Percentiles rank a stretch among this genome's conserved stretches.
Conservation (phyloP, 2,888 invertebrate species). For the Magallana nippona region DNA sequence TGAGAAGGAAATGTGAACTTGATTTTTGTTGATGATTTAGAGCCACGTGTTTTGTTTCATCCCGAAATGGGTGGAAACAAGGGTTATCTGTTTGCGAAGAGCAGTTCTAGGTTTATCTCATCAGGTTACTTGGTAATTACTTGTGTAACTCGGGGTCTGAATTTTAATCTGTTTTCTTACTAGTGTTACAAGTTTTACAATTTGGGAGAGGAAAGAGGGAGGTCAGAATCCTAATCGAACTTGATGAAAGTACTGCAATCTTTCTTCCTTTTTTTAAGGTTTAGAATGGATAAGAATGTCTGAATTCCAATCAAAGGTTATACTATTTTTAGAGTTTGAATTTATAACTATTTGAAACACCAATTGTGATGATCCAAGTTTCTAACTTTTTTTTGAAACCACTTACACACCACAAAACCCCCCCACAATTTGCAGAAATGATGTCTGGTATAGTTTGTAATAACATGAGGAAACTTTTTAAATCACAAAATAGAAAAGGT, state of each 20-base stretch:
- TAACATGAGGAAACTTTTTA: no score
- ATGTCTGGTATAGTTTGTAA: no score
- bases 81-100: slow-evolving; percentile 11
- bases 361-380: no score
- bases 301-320: no score
- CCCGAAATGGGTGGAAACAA: slow-evolving; percentile 1
- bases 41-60: slow-evolving; percentile 30
- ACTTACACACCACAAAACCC: no score
- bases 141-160: slow-evolving; percentile 8
- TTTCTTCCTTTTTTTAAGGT: background rate
- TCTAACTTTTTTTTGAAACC: no score
- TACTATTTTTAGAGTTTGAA: no score
- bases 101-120: slow-evolving; percentile 3
- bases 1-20: slow-evolving; percentile 33
- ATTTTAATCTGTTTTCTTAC: background rate
- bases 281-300: background rate
- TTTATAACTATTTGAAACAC: no score
- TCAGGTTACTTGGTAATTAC: slow-evolving; percentile 12
- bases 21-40: slow-evolving; percentile 33
- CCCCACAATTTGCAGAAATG: no score
- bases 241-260: background rate
- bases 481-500: no score
- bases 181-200: background rate
- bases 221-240: no score
- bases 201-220: no score